A percentile compares a stretch with the other conserved stretches of the same genome.
These are phyloP conservation scores for Pipistrellus nathusii DNA, from an alignment of 2,797 vertebrate genomes.

Conservation along the genomic window DNA sequence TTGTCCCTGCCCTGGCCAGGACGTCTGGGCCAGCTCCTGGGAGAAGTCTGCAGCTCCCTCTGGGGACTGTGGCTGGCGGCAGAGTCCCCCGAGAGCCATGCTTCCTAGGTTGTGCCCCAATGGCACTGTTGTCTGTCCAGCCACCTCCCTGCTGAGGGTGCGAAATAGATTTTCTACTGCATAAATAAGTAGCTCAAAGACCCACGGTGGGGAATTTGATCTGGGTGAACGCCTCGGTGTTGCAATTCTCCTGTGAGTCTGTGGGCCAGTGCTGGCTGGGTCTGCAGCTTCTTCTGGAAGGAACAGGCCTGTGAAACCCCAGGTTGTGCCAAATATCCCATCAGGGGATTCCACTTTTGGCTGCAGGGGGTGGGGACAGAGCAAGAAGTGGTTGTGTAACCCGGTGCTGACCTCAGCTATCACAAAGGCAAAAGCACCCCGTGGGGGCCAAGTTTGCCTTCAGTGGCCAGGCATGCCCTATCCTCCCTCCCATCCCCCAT, in stretches of 20 bases:
- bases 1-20: not conserved
- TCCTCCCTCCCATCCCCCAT: not conserved
- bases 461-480: not conserved
- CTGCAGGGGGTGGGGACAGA: not conserved
- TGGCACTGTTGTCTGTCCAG: conserved; percentile 49
- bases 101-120: not conserved
- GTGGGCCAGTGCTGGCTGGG: conserved; percentile 72
- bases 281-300: conserved; percentile 81
- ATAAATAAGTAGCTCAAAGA: conserved; percentile 72
- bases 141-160: conserved; percentile 50
- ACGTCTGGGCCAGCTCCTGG: not conserved
- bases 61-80: not conserved
- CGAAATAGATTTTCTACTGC: conserved; percentile 63
- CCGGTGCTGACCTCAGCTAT: conserved; percentile 49
- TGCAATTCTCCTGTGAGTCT: conserved; percentile 76
- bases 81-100: not conserved
- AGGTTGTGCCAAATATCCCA: conserved; percentile 83
- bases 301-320: conserved; percentile 79
- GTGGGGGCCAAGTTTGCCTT: not conserved
- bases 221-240: conserved; percentile 72
- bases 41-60: not conserved
- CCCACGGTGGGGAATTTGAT: conserved; percentile 75
- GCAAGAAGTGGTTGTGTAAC: conserved; percentile 66
- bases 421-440: conserved; percentile 22
- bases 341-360: conserved; percentile 80